These are phyloP conservation scores for Pseudopleuronectes americanus DNA, from an alignment of 2,797 vertebrate genomes.

Conservation along the genomic window DNA sequence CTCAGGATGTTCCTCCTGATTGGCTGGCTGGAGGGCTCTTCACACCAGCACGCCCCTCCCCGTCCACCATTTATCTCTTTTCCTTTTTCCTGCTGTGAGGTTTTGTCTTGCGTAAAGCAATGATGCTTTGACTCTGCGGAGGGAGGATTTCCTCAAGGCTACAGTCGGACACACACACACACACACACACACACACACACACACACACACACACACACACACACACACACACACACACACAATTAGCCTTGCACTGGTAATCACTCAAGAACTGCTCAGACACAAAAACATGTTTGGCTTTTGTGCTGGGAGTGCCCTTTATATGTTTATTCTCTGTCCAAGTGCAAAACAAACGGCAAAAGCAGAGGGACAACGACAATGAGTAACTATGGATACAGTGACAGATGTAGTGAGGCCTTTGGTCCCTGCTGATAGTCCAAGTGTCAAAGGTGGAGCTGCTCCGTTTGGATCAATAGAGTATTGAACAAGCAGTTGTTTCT, in stretches of 20 bases:
- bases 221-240: constrained; percentile 37
- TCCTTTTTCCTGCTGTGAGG: constrained; percentile 75
- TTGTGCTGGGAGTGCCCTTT: constrained; percentile 46
- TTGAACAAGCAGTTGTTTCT: constrained; percentile 38
- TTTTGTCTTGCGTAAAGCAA: constrained; percentile 66
- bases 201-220: constrained; percentile 34
- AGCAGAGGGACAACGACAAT: constrained; percentile 5
- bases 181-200: constrained; percentile 43
- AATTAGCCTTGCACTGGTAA: constrained; percentile 61
- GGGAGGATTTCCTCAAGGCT: constrained; percentile 81
- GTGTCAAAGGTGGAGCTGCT: constrained; percentile 55
- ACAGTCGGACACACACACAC: constrained; percentile 52
- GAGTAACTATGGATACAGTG: constrained; percentile 15
- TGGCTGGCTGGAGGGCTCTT: constrained; percentile 58
- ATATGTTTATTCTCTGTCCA: constrained; percentile 45
- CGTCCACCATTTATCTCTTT: constrained; percentile 74
- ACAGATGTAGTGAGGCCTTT: constrained; percentile 56
- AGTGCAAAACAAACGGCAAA: constrained; percentile 39
- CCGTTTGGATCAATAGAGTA: constrained; percentile 63
- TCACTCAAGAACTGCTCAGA: constrained; percentile 45
- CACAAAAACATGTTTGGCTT: constrained; percentile 67
- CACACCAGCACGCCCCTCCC: constrained; percentile 78
- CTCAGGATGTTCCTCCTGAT: constrained; percentile 45
- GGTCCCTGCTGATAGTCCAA: constrained; percentile 30
- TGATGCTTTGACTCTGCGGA: constrained; percentile 77